These are phyloP conservation scores for Ypsolopha sequella DNA, from an alignment of 2,888 invertebrate species.

Conservation along the genomic window DNA sequence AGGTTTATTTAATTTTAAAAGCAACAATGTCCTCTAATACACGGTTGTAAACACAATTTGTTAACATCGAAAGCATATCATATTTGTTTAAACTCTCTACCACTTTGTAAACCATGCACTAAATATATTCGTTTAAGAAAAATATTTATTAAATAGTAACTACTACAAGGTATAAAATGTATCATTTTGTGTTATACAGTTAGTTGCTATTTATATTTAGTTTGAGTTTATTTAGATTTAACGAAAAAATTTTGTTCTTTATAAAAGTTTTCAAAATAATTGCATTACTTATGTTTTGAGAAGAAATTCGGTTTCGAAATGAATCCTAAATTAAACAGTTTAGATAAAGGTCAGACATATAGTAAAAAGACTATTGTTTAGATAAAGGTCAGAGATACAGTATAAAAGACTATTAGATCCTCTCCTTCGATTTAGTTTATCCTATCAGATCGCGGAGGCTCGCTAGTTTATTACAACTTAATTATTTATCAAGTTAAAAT, in stretches of 20 bases:
- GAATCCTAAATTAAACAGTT: no score
- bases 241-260: no score
- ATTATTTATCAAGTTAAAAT: not conserved
- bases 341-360: no score
- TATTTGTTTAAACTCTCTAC: conserved; percentile 23
- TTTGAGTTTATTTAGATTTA: no score
- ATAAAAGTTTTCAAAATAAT: no score
- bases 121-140: conserved; percentile 25
- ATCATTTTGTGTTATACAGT: conserved; percentile 1
- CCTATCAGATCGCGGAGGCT: not conserved
- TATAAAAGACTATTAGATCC: no score
- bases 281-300: no score
- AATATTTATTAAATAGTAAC: conserved; percentile 16
- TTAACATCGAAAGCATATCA: conserved; percentile 43
- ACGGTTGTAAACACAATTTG: conserved; percentile 27
- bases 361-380: no score
- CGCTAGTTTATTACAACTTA: not conserved
- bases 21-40: conserved; percentile 32
- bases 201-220: not conserved
- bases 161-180: conserved; percentile 23
- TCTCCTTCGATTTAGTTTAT: not conserved
- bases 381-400: no score
- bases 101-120: conserved; percentile 29
- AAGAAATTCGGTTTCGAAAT: no score
- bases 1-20: conserved; percentile 20